Evolutionary conservation across 2,888 invertebrate genomes (phyloP), one percentile per base, ranked within the genome.

Genomic region (Pomacea canaliculata): DNA sequence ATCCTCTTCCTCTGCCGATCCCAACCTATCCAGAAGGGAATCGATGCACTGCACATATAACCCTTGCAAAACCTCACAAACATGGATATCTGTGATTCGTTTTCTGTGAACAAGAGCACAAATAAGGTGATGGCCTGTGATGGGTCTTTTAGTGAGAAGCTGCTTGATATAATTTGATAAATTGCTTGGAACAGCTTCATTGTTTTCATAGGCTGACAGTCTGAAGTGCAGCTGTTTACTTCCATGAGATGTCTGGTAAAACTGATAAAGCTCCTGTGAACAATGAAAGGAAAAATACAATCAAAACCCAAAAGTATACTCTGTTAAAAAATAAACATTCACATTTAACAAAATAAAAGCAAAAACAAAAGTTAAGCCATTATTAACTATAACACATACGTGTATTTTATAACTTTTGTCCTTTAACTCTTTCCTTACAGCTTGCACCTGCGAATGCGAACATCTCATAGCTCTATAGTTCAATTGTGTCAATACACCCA

Each of bases 211-310:
- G 69, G 77, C 46, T 49, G 69, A 49, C 71, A 75, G 59, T 70
- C 69, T 51, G 65, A 69, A 60, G 37, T 59, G 65, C 27, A 66
- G 37, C 60, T 76, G 68, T 27, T 73, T 59, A 1, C 59, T 37
- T 67, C 73, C 49, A 70, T 67, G 70, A 69, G 73, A 56, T n/a
- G 73, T 74, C 51, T 76, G 68, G 72, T 78, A 80, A 76, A 81
- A 87, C 9, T 79, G 79, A 76, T 86, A 89, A 74, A 89, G 80
- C 62, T 88, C 88, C 89, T 89, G 83, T 49, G 79, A 82, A 73
- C 37, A 63, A 76, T 60, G 76, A 59, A 71, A n/a, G 51, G 59
- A n/a, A 56, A 71, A 70, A 3, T 67, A 10, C 8, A 56, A 56
- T 13, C 16, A 56, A 56, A 56, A 56, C 1, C 51, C 4, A 16